A percentile compares a stretch with the other conserved stretches of the same genome.
phyloP scores from a whole-genome alignment of 2,113 vertebrate genomes.

The Pardalotus punctatus region DNA sequence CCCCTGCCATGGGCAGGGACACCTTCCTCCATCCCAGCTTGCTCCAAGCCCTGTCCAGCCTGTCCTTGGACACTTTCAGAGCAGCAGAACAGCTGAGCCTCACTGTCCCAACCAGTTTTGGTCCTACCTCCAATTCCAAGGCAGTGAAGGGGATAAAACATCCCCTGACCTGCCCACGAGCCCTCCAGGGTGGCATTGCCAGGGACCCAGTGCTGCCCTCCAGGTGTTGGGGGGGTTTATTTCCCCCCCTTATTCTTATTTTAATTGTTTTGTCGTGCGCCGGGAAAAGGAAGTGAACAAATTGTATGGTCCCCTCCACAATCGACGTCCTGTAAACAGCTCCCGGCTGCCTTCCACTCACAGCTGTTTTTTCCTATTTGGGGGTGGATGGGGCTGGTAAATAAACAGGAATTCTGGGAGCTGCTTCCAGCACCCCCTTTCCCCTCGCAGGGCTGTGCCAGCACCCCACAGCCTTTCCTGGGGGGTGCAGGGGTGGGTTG shows the following conservation, averaged over 20 bases:
- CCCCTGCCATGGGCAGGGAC: not conserved
- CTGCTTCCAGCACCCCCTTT: not conserved
- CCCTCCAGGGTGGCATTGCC: not conserved
- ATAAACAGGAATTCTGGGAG: not conserved
- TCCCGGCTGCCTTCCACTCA: not conserved
- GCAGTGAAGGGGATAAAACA: not conserved
- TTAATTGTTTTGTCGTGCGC: conserved; percentile 6
- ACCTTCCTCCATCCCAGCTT: not conserved
- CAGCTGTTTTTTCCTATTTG: conserved; percentile 41
- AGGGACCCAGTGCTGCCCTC: not conserved
- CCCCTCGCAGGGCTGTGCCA: not conserved
- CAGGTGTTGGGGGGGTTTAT: not conserved
- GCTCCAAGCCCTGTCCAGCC: not conserved
- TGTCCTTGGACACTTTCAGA: not conserved
- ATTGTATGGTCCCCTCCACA: conserved; percentile 46
- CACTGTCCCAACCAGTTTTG: not conserved
- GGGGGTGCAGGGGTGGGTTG: accelerated
- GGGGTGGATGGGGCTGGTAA: conserved; percentile 26
- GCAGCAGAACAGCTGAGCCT: not conserved
- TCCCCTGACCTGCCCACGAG: not conserved
- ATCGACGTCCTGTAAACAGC: conserved; percentile 58
- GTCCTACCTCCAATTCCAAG: not conserved
- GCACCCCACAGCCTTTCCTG: not conserved
- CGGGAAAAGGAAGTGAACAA: conserved; percentile 55
- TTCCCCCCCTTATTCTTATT: not conserved